Base-by-base conservation (phyloP, 23 tunicate genomes). In the Clavelina lepadiformis region DNA sequence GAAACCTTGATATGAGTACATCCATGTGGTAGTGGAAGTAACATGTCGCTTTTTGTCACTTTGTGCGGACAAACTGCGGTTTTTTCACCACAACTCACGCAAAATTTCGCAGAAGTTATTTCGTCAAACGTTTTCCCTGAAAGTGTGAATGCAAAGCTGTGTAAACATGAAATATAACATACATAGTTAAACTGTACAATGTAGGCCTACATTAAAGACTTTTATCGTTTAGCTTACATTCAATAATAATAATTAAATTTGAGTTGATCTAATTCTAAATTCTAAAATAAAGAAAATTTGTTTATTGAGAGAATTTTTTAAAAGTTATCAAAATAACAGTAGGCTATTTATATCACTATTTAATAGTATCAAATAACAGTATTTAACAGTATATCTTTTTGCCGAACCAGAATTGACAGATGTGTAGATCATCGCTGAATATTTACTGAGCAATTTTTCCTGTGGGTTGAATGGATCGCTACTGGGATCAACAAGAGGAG, bases 1-100 rank as follows among this genome's bases (percentile, higher is more conserved):
- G 84, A 60, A 3, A 89, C 67, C 56, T 81, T 89, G 63, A 89
- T 73, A 63, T 89, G 97, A 22, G 97, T 81, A 58, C 85, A 81
- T 21, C 61, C 28, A 3, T 41, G 28, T 2, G 97, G 97, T 18
- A 89, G 74, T n/a, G 56, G 20, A 33, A 89, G 52, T 6, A 89
- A 71, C 76, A 75, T 35, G 31, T 75, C 84, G 27, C 66, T 71
- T 60, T 69, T 75, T 15, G 97, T 89, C 27, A 89, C 77, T 64
- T 89, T 89, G 64, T 89, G 97, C 2, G 97, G 97, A 69, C 97
- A 89, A 27, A 89, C 51, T 22, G 76, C 89, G 1, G 97, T 89
- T 33, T 89, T 89, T 37, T 81, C 83, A 54, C 91, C 89, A 76
- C 97, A 89, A 53, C 89, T 89, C 15, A 51, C 38, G 50, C 97